Percentiles rank a stretch among this genome's conserved stretches.
Evolutionary conservation across 2,888 invertebrate species (phyloP).

Genomic region (Hyposoter didymator): DNA sequence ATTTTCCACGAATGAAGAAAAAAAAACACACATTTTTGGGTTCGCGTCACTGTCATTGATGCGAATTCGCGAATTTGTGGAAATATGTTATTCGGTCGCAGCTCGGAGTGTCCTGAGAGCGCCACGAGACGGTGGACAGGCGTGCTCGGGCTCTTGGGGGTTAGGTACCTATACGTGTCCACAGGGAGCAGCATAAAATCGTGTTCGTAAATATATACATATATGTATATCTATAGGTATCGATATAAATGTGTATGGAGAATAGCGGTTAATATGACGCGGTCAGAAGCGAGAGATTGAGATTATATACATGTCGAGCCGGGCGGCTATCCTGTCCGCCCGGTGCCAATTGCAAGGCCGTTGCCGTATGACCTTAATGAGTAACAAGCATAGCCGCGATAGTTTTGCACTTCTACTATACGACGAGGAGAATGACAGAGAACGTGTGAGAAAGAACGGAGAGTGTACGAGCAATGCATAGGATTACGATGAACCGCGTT

Average conservation of each 20-base stretch:
- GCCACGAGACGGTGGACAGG: slow-evolving; percentile 37
- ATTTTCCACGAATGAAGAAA: neutral
- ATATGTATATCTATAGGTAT: slow-evolving; percentile 4
- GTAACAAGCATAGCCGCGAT: slow-evolving; percentile 75
- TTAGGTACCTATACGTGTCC: slow-evolving; percentile 3
- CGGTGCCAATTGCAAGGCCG: slow-evolving; percentile 80
- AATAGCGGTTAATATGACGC: slow-evolving; percentile 56
- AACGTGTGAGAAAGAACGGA: slow-evolving; percentile 12
- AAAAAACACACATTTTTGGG: neutral
- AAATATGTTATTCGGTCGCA: neutral
- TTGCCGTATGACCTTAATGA: slow-evolving; percentile 81
- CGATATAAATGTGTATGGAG: slow-evolving; percentile 3
- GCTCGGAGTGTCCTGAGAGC: slow-evolving; percentile 25
- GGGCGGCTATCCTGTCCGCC: slow-evolving; percentile 56
- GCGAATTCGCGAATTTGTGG: neutral
- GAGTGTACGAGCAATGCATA: slow-evolving; percentile 16
- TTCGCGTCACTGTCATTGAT: neutral
- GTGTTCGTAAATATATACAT: slow-evolving; percentile 3
- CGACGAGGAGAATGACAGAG: slow-evolving; percentile 35
- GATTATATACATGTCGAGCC: slow-evolving; percentile 63
- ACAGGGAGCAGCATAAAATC: slow-evolving; percentile 24
- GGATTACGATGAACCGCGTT: slow-evolving; percentile 7
- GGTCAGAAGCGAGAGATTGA: slow-evolving; percentile 49
- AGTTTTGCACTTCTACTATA: slow-evolving; percentile 60
- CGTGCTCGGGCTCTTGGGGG: slow-evolving; percentile 28